Base-by-base conservation (phyloP, 2,888 invertebrate genomes). In the Pristionchus maxplancki region DNA sequence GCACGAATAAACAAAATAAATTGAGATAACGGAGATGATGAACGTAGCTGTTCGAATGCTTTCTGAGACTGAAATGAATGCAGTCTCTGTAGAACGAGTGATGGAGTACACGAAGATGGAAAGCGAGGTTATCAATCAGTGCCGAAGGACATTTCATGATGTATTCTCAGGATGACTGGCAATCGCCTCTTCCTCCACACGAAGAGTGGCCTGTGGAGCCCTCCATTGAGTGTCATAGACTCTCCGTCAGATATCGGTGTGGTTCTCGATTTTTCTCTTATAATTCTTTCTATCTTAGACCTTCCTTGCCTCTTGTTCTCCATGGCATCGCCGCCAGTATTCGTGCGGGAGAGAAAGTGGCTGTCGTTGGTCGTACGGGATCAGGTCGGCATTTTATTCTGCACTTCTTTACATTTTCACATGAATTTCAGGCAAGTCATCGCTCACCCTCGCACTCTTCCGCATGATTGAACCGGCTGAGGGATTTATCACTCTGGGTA, bases 1-100 rank as follows among this genome's bases (percentile, higher is more conserved):
- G n/a, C n/a, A n/a, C n/a, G n/a, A n/a, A n/a, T n/a, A n/a, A n/a
- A 28, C 11, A 64, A 28, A 2, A 1, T 28, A 31, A 31, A 1
- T 64, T 62, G 95, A 97, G 97, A 97, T 97, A 89, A 98, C 98
- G 0, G 97, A 98, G 96, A 97, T 97, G 0, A 95, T 99, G 78
- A 98, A 98, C 95, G 98, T 98, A 97, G 96, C 98, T 93, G 98
- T 99, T 37, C 96, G 98, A 91, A 98, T 98, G 97, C 97, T 97
- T 0, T 97, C 97, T 2, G 98, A 98, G 94, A 97, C 98, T 53
- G 98, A 99, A 96, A 98, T 98, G 0, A 98, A 98, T 95, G 98
- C 98, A 92, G 98, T 98, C 0, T 97, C 98, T 4, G 98, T 98
- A 0, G 98, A 98, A 95, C 96, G 98, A 95, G 91, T 94, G n/a